Conservation (phyloP, 2,797 vertebrate species). For the Cyclopterus lumpus region DNA sequence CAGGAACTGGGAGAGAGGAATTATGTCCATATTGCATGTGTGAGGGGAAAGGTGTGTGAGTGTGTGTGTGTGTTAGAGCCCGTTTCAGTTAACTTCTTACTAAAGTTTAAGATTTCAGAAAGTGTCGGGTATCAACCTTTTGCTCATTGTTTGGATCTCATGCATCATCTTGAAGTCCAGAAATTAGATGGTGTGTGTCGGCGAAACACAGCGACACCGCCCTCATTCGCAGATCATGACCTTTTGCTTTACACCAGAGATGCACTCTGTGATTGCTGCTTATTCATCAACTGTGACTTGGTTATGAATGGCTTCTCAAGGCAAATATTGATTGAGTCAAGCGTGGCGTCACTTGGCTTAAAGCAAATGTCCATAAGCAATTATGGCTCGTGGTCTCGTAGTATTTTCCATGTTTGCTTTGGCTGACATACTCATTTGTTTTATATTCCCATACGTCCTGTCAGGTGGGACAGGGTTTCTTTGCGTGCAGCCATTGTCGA, state of each 20-base stretch:
- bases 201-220: slow-evolving; percentile 21
- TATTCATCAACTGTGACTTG: slow-evolving; percentile 77
- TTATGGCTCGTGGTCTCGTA: slow-evolving; percentile 51
- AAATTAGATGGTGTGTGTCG: slow-evolving; percentile 30
- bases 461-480: slow-evolving; percentile 36
- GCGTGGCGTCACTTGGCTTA: slow-evolving; percentile 77
- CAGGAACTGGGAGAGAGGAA: slow-evolving; percentile 27
- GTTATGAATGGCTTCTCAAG: slow-evolving; percentile 81
- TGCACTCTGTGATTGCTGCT: slow-evolving; percentile 46
- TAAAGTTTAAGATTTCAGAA: slow-evolving; percentile 24
- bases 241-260: slow-evolving; percentile 68
- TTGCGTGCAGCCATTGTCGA: slow-evolving; percentile 52
- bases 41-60: neutral
- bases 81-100: slow-evolving; percentile 15
- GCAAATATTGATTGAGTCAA: slow-evolving; percentile 83
- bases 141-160: slow-evolving; percentile 50
- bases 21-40: slow-evolving; percentile 9
- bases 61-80: slow-evolving; percentile 21
- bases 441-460: slow-evolving; percentile 74
- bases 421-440: slow-evolving; percentile 78
- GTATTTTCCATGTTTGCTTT: slow-evolving; percentile 74
- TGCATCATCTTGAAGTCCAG: slow-evolving; percentile 59
- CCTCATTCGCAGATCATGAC: slow-evolving; percentile 58
- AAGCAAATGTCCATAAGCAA: slow-evolving; percentile 85
- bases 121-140: slow-evolving; percentile 20